Base-by-base conservation (phyloP, 2,113 vertebrate genomes). In the Jacana jacana region DNA sequence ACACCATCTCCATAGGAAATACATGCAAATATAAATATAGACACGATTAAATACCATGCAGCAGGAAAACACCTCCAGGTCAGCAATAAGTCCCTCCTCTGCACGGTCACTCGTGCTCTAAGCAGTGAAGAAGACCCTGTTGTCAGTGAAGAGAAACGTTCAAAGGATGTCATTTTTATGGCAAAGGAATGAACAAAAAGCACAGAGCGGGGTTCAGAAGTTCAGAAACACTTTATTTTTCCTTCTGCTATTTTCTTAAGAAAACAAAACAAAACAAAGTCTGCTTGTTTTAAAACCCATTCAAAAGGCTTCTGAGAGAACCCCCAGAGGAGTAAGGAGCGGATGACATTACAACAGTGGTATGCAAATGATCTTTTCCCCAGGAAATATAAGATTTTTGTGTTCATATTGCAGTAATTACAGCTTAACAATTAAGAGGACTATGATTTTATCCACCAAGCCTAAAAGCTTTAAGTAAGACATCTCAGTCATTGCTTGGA, bases 161-260 rank as follows among this genome's bases (percentile, higher is more conserved):
- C 30, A 30, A 69, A 77, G 48, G 86, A 70, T 64, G 40, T 61
- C 19, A 71, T 69, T 89, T 88, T 88, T 77, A 75, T 11, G 82
- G 72, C 65, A 96, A 88, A 71, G 39, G 63, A 96, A 95, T 0
- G 17, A 92, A 95, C n/a, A 96, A 95, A 92, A 87, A 95, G 88
- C 93, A 96, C 95, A 88, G 81, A 96, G 92, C 75, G 11, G 94
- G 57, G 75, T 96, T 96, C 93, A 96, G 81, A 96, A 95, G 92
- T 93, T 96, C 93, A 90, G 95, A 96, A 94, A 95, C 86, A 89
- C 93, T 97, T 97, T 96, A 94, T 96, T 96, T 96, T 93, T 87
- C 93, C 92, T 96, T 97, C 94, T 94, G 90, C 93, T 93, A 93
- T 95, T 88, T 97, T 96, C 95, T 95, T 94, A 94, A 87, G 93